A percentile compares a stretch with the other conserved stretches of the same genome.
phyloP scores from a whole-genome alignment of 2,797 vertebrate genomes.

The Phalloptychus januarius region DNA sequence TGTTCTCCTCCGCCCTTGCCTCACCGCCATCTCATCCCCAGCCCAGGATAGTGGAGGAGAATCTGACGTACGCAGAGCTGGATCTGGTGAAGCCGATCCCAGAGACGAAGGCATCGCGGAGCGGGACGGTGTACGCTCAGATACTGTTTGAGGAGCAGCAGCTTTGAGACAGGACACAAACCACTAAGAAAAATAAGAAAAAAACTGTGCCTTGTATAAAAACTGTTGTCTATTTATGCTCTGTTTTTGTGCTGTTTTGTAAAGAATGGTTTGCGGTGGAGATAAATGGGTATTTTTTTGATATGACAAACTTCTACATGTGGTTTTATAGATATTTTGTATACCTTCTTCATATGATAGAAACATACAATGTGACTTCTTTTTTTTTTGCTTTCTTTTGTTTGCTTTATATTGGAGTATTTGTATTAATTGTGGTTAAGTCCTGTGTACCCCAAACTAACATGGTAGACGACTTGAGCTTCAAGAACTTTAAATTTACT shows the following conservation, averaged over 20 bases:
- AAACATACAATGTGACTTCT: slow-evolving; percentile 21
- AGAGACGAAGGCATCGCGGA: slow-evolving; percentile 78
- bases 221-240: slow-evolving; percentile 69
- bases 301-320: slow-evolving; percentile 39
- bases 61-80: slow-evolving; percentile 93
- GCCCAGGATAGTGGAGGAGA: slow-evolving; percentile 90
- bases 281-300: not conserved
- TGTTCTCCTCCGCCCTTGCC: not conserved
- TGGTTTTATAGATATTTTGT: slow-evolving; percentile 36
- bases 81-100: slow-evolving; percentile 90
- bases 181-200: slow-evolving; percentile 22
- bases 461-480: slow-evolving; percentile 11
- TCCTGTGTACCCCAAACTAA: slow-evolving; percentile 32
- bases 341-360: slow-evolving; percentile 13
- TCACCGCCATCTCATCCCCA: slow-evolving; percentile 33
- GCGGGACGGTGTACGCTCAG: slow-evolving; percentile 92
- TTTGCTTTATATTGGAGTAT: slow-evolving; percentile 13
- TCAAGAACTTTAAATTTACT: not conserved
- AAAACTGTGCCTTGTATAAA: slow-evolving; percentile 53
- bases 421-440: slow-evolving; percentile 1
- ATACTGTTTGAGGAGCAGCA: slow-evolving; percentile 92
- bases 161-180: slow-evolving; percentile 73
- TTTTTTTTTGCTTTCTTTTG: not conserved
- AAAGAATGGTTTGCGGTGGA: not conserved
- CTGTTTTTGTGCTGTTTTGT: slow-evolving; percentile 43